Base-by-base conservation (phyloP, 2,113 vertebrate species). In the Puma concolor region DNA sequence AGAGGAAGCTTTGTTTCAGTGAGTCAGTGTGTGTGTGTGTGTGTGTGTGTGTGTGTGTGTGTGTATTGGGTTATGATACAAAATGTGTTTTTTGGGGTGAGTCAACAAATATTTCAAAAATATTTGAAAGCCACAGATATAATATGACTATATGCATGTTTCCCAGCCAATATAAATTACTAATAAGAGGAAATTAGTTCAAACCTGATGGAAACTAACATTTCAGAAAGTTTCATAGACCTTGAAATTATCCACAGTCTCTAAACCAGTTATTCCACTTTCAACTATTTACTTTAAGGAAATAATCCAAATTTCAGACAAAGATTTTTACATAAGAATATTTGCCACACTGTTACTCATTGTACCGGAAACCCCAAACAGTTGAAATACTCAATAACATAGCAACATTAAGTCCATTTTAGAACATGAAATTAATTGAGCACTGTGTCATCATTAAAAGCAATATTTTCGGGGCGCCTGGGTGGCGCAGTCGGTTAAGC, bases 281-380 rank as follows among this genome's bases (percentile, higher is more conserved):
- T 93, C 77, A n/a, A 9, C 14, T 92, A 76, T 57, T 36, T 89
- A 88, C 72, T 48, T 88, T 94, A 76, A 88, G 57, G 31, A 84
- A 76, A 85, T 52, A 95, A 85, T 88, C n/a, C 81, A 93, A 97
- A 93, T 91, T 67, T 69, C 67, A 88, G 66, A 94, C 57, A 50
- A 76, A 38, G 2, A 60, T 88, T 83, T 74, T 52, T 36, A 44
- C 25, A 88, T 31, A 85, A 95, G 81, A 85, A 85, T 89, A 76
- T 84, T 92, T 29, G 76, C 25, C 83, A 16, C 54, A 88, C 38
- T 91, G 4, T 82, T 63, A 93, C 25, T 81, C 19, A 69, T 88
- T 95, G 48, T 52, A 72, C 54, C 88, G 10, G 29, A 88, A 94
- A 83, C 14, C 25, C 14, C 87, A 87, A 91, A 80, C 7, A 94